phyloP scores from a whole-genome alignment of 2,113 vertebrate genomes.

The Scomber japonicus region DNA sequence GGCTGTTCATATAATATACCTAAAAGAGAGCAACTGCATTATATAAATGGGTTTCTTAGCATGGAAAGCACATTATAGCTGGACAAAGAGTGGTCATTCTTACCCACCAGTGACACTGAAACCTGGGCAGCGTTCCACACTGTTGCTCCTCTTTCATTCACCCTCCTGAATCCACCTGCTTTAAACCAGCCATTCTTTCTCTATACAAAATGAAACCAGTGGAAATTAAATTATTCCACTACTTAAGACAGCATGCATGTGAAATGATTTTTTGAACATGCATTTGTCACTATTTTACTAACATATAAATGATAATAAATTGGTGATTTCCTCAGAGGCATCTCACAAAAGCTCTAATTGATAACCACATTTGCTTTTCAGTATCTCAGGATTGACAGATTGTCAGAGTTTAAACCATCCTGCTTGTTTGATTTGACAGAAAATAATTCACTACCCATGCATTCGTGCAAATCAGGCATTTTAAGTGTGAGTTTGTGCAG shows the following conservation, averaged over 20 bases:
- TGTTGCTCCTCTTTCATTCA: constrained; percentile 69
- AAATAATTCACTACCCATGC: neutral
- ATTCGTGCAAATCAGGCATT: neutral
- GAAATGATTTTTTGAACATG: neutral
- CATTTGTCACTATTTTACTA: neutral
- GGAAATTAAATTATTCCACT: neutral
- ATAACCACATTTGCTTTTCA: neutral
- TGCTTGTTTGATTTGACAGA: too few relatives aligned
- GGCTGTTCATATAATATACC: neutral
- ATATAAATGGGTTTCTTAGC: constrained; percentile 19
- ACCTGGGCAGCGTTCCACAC: constrained; percentile 70
- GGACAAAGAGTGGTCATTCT: constrained; percentile 58
- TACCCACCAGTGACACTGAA: constrained; percentile 62
- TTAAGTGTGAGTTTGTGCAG: neutral
- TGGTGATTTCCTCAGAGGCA: neutral
- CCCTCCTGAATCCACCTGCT: constrained; percentile 42
- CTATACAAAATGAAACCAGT: constrained; percentile 39
- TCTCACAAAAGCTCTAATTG: neutral
- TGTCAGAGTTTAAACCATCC: neutral
- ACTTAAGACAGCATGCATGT: neutral
- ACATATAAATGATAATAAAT: neutral
- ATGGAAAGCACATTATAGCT: constrained; percentile 22
- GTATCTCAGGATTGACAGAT: neutral
- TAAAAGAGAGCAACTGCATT: neutral
- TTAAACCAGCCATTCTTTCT: constrained; percentile 28